Conservation (phyloP, 2,797 vertebrate genomes). For the Cetoscarus ocellatus region DNA sequence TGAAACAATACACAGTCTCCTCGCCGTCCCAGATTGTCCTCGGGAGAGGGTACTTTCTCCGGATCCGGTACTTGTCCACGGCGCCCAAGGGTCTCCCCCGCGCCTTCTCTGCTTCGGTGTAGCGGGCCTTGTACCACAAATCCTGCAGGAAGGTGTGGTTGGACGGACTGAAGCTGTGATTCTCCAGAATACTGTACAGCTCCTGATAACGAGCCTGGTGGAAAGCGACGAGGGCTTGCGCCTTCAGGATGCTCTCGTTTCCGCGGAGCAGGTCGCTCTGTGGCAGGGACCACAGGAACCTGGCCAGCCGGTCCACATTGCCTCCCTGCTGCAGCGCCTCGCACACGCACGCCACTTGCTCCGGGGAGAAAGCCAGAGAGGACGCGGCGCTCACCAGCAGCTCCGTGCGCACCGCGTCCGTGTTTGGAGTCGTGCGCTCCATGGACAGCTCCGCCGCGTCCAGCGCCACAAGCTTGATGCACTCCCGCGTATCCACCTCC, state of each 20-base stretch:
- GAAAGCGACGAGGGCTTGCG: slow-evolving; percentile 97
- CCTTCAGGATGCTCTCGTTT: slow-evolving; percentile 98
- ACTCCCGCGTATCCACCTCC: slow-evolving; percentile 89
- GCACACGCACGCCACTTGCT: slow-evolving; percentile 98
- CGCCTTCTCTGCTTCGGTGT: slow-evolving; percentile 97
- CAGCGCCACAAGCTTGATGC: slow-evolving; percentile 90
- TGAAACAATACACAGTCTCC: slow-evolving; percentile 99
- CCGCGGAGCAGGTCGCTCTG: slow-evolving; percentile 97
- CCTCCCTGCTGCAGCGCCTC: slow-evolving; percentile 99
- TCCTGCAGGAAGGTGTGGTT: slow-evolving; percentile 98
- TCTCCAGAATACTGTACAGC: slow-evolving; percentile 97
- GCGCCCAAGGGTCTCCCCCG: slow-evolving; percentile 97
- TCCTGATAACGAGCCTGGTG: slow-evolving; percentile 97
- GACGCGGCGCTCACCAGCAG: slow-evolving; percentile 90
- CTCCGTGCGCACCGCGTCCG: slow-evolving; percentile 91
- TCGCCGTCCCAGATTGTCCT: slow-evolving; percentile 99
- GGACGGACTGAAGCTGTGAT: slow-evolving; percentile 95
- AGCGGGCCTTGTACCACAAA: slow-evolving; percentile 98
- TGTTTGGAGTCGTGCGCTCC: slow-evolving; percentile 86
- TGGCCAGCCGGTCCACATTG: slow-evolving; percentile 97
- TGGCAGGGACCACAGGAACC: slow-evolving; percentile 98
- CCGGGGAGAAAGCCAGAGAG: slow-evolving; percentile 96
- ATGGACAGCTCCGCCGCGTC: slow-evolving; percentile 90
- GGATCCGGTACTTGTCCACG: slow-evolving; percentile 98
- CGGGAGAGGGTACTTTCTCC: slow-evolving; percentile 97